Base-by-base conservation (phyloP, 2,113 vertebrate species). In the Tor tambroides region DNA sequence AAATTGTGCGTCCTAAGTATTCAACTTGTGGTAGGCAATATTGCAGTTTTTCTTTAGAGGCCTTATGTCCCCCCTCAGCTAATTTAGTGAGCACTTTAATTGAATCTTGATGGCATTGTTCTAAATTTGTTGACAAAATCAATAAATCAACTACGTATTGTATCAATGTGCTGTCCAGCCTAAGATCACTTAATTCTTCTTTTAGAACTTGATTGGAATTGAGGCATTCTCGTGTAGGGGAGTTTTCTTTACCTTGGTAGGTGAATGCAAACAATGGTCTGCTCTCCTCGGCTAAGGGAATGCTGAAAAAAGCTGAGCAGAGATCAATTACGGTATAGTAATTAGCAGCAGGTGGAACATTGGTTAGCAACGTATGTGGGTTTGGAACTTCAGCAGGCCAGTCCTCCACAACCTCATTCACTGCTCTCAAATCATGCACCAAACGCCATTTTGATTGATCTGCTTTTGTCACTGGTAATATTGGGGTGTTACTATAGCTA, bases 241-340 rank as follows among this genome's bases (percentile, higher is more conserved):
- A 54, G 49, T 17, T 89, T 75, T 21, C 81, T n/a, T 38, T 38
- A 6, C 84, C 69, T 19, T 26, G 12, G 5, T 82, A 79, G 0
- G 63, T 88, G n/a, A 88, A 85, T 2, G 87, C 78, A 30, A 85
- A 85, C 26, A 82, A 19, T 1, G 54, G 26, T 23, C 54, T 41
- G 0, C 30, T 26, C 2, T 78, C 85, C 5, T 83, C 80, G 0
- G 41, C 41, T 41, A 41, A 4, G 41, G 41, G 41, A 41, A 41
- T 1, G 1, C 41, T 19, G 51, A 54, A 54, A 54, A 54, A 54
- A 19, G 51, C 51, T 6, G 15, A 19, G 17, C 5, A 19, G 2
- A 54, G 51, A 6, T 54, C 51, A 56, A 59, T 56, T 7, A 65
- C 79, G 17, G 79, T 65, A 9, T 65, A 81, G 12, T 63, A 81